These are phyloP conservation scores for Mermis nigrescens DNA, from an alignment of 2,888 invertebrate species.

Conservation along the genomic window DNA sequence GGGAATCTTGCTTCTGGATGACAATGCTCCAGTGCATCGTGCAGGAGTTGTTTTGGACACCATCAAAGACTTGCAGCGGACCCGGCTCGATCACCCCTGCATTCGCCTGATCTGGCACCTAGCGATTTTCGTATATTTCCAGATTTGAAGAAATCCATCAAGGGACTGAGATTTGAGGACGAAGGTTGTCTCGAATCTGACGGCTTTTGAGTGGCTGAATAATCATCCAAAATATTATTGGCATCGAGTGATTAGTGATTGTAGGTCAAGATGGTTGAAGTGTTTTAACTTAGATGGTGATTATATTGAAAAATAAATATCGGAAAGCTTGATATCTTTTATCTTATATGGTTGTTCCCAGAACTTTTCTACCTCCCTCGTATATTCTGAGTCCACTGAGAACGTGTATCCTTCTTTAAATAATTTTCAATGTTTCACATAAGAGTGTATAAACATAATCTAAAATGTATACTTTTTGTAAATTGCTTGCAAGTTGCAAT, in stretches of 20 bases:
- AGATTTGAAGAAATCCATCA: constrained; percentile 8
- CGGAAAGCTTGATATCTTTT: background rate
- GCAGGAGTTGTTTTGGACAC: constrained; percentile 2
- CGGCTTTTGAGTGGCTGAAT: background rate
- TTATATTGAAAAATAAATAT: background rate
- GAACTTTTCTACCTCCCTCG: background rate
- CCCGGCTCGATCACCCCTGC: constrained; percentile 12
- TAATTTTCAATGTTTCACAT: no score
- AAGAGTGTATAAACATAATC: no score
- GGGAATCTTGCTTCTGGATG: constrained; percentile 9
- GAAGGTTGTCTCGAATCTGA: background rate
- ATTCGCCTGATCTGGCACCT: constrained; percentile 11
- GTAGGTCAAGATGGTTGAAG: background rate
- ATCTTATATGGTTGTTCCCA: background rate
- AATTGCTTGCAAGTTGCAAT: no score
- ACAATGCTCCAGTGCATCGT: constrained; percentile 12
- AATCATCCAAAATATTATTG: background rate
- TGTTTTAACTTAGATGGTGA: background rate
- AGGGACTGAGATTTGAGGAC: constrained; percentile 10
- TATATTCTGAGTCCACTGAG: no score
- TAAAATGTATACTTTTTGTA: no score
- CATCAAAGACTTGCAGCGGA: constrained; percentile 7
- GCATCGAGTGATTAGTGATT: background rate
- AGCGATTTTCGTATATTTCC: constrained; percentile 10
- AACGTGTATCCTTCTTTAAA: no score